phyloP scores from a whole-genome alignment of 2,113 vertebrate genomes.

The Picathartes gymnocephalus region DNA sequence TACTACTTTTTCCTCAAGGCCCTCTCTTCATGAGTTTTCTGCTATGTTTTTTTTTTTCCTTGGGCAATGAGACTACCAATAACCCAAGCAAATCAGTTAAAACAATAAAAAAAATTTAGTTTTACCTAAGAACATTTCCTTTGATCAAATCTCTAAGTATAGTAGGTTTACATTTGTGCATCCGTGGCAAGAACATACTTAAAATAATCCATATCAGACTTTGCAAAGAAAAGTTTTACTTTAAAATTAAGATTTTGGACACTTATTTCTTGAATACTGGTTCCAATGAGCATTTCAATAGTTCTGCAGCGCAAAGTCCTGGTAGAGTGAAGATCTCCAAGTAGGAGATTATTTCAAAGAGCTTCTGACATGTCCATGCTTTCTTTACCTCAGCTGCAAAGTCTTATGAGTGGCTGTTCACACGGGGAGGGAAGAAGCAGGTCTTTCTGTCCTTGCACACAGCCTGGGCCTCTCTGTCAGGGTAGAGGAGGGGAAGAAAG shows the following conservation, averaged over 20 bases:
- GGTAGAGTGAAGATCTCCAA: background rate
- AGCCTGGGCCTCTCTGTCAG: background rate
- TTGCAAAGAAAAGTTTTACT: background rate
- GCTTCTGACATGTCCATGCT: background rate
- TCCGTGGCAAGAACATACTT: background rate
- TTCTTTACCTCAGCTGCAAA: background rate
- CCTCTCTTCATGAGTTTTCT: background rate
- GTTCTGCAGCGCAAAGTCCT: background rate
- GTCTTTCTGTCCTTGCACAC: background rate
- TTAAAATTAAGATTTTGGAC: background rate
- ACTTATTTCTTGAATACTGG: background rate
- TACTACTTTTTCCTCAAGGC: background rate
- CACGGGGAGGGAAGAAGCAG: background rate
- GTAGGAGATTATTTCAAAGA: background rate
- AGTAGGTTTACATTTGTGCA: background rate
- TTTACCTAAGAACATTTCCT: background rate
- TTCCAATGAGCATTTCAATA: background rate
- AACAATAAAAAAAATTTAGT: background rate
- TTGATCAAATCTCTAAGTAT: background rate
- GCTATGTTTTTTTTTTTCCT: background rate
- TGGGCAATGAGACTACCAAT: background rate
- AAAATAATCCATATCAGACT: background rate
- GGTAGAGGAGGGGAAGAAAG: background rate
- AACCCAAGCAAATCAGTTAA: background rate
- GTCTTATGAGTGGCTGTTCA: background rate